Evolutionary conservation across 2,888 invertebrate species (phyloP), one percentile per base, ranked within the genome.

Genomic region (Platerodrilus igneus): DNA sequence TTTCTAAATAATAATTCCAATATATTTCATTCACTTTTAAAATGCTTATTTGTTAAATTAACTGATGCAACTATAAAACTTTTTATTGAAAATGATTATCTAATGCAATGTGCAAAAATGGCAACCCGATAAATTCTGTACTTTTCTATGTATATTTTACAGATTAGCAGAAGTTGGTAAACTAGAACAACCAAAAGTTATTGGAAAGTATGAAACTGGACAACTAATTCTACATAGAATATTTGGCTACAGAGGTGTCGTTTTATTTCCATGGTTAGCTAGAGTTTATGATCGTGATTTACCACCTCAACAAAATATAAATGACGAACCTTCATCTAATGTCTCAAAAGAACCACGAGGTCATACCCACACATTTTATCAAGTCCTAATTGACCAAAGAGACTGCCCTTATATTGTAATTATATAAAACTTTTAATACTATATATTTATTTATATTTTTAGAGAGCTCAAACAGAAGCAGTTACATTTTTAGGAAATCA

Each of bases 391-490:
- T 53, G 97, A 99, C 69, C 87, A 92, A 44, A 77, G 96, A 62
- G 97, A 99, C 73, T 94, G 93, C 62, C 93, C 95, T 4, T 91
- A 86, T 67, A 95, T 97, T 73, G 91, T 92, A 76, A 82, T 86
- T 78, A 23, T 15, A 13, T 4, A 32, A 27, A 27, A 18, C 26
- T 17, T 18, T 15, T 10, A 22, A 37, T 22, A 23, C 16, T 27
- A n/a, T 4, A 10, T 17, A 20, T 16, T 19, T 3, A n/a, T 20
- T 25, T 19, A 14, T 14, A 14, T 27, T 49, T 68, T 16, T 68
- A 92, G 94, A 79, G 95, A 58, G 94, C 96, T n/a, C 96, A 95
- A 71, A 92, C 95, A 3, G 95, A 96, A 72, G 92, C 95, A 3
- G 96, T 96, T 1, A 96, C 96, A 1, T 96, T 97, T 69, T 74